These are phyloP conservation scores for Apistogramma diplotaenia DNA, from an alignment of 2,113 vertebrate genomes.

Conservation along the genomic window DNA sequence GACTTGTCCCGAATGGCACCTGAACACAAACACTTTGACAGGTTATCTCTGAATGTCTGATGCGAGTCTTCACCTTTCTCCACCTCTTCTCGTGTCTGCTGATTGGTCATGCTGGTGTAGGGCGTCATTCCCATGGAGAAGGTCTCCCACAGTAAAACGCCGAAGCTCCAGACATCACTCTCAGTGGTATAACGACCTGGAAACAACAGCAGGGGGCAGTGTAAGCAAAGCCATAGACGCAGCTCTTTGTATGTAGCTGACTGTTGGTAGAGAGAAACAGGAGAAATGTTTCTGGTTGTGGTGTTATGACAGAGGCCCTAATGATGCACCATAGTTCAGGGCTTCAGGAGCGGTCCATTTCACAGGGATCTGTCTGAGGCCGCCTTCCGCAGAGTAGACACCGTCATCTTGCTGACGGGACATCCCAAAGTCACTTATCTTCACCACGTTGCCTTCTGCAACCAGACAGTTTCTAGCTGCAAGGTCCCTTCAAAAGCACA, in stretches of 20 bases:
- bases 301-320: neutral
- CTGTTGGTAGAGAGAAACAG: neutral
- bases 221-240: constrained; percentile 35
- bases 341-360: constrained; percentile 98
- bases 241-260: neutral
- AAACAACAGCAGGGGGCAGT: constrained; percentile 67
- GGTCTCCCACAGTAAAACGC: constrained; percentile 91
- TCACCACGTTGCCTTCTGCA: constrained; percentile 84
- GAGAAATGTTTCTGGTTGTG: neutral
- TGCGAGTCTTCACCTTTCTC: constrained; percentile 80
- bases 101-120: constrained; percentile 89
- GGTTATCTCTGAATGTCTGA: neutral
- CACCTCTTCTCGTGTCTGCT: constrained; percentile 87
- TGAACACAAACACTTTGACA: neutral
- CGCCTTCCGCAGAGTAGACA: constrained; percentile 85
- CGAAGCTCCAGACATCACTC: constrained; percentile 97
- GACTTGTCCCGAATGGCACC: neutral
- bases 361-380: constrained; percentile 92
- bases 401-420: constrained; percentile 92
- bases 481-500: constrained; percentile 81
- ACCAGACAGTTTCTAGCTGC: constrained; percentile 97
- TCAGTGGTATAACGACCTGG: constrained; percentile 90
- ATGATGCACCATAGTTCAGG: constrained; percentile 86
- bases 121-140: constrained; percentile 89
- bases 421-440: constrained; percentile 99